Percentiles rank a stretch among this genome's conserved stretches.
phyloP scores from a whole-genome alignment of 2,888 invertebrate species.

The Eilema caniola region DNA sequence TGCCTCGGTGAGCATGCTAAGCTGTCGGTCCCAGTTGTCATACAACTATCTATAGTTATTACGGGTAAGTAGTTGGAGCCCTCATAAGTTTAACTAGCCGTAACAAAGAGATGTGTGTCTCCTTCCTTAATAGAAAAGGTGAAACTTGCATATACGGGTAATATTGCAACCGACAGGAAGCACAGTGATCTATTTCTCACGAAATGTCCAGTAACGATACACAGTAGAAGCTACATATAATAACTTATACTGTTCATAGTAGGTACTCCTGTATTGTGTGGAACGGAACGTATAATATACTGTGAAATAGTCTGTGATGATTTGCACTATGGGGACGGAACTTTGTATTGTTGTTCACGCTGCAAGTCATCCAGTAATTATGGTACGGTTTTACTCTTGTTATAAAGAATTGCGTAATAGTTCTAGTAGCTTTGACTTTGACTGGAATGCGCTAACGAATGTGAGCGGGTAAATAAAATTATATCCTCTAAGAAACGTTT shows the following conservation, averaged over 20 bases:
- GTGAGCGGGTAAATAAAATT: not conserved
- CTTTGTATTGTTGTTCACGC: not conserved
- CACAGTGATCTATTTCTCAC: conserved; percentile 2
- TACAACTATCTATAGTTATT: no score
- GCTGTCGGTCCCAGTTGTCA: no score
- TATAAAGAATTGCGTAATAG: not conserved
- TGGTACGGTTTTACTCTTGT: not conserved
- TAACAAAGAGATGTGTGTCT: no score
- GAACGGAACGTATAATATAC: conserved; percentile 4
- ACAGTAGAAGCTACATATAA: not conserved
- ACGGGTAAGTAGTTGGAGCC: no score
- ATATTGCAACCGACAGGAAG: not conserved
- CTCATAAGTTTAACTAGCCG: no score
- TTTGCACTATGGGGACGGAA: not conserved
- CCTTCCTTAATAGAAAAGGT: no score
- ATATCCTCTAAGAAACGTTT: no score
- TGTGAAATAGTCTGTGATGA: not conserved
- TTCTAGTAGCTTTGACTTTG: not conserved
- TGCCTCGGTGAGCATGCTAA: no score
- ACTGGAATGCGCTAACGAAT: not conserved
- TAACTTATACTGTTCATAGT: conserved; percentile 2
- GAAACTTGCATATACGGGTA: not conserved
- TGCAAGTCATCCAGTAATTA: conserved; percentile 2
- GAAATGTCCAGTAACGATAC: not conserved
- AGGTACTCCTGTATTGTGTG: not conserved